Conservation (phyloP, 2,888 invertebrate species). For the Stegophylla sp. region DNA sequence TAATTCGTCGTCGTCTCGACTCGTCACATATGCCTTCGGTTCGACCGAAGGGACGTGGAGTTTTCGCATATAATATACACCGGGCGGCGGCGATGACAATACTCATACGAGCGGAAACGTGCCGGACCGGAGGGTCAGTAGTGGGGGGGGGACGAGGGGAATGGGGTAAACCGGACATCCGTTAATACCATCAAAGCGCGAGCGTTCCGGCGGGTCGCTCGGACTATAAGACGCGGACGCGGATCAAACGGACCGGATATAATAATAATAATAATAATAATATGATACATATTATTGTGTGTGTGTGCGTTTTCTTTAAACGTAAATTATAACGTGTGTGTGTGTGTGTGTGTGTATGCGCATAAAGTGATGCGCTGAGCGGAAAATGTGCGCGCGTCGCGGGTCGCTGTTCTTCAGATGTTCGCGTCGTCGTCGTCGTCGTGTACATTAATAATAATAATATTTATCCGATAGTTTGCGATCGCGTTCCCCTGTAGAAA, state of each 20-base stretch:
- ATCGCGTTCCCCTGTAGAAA: no score
- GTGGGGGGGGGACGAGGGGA: background rate
- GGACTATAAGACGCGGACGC: background rate
- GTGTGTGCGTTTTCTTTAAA: slow-evolving; percentile 31
- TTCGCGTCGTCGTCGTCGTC: background rate
- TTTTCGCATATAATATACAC: background rate
- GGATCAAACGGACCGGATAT: background rate
- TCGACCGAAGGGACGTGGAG: no score
- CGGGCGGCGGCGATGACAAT: no score
- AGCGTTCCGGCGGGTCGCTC: slow-evolving; percentile 26
- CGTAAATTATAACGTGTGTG: background rate
- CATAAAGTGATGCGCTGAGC: background rate
- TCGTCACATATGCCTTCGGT: slow-evolving; percentile 11
- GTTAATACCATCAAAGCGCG: slow-evolving; percentile 53
- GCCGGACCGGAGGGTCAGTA: no score
- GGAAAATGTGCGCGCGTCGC: slow-evolving; percentile 2
- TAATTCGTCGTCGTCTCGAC: slow-evolving; percentile 1
- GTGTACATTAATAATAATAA: slow-evolving; percentile 3
- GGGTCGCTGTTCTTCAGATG: slow-evolving; percentile 19
- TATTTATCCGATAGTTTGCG: background rate
- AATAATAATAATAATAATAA: no score
- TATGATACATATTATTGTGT: no score
- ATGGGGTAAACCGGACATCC: slow-evolving; percentile 37
- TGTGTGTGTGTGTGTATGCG: no score
- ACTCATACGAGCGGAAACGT: slow-evolving; percentile 17